These are phyloP conservation scores for Cetonia aurata DNA, from an alignment of 2,888 invertebrate genomes.

Conservation along the genomic window DNA sequence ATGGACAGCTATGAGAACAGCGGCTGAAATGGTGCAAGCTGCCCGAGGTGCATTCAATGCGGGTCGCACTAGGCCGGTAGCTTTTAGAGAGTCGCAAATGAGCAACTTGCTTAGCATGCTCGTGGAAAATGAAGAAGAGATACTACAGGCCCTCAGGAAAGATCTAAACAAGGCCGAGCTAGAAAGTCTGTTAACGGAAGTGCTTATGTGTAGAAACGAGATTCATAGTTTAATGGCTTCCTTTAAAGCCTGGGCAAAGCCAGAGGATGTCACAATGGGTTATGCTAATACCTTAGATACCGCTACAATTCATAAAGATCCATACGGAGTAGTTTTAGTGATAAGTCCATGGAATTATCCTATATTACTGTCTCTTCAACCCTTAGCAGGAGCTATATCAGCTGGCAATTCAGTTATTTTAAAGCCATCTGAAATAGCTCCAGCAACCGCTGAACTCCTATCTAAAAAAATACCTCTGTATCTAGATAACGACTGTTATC, in stretches of 20 bases:
- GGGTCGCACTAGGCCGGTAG: constrained; percentile 83
- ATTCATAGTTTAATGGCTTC: constrained; percentile 77
- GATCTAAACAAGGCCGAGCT: constrained; percentile 86
- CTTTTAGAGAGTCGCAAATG: constrained; percentile 86
- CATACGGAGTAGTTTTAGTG: constrained; percentile 90
- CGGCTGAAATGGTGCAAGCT: constrained; percentile 74
- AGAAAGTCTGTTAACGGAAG: constrained; percentile 85
- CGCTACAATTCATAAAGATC: constrained; percentile 76
- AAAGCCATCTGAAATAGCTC: constrained; percentile 93
- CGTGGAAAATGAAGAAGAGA: constrained; percentile 80
- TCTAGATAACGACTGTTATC: constrained; percentile 89
- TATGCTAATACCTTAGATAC: constrained; percentile 46
- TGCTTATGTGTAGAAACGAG: constrained; percentile 84
- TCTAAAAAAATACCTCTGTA: constrained; percentile 86
- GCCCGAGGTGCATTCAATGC: constrained; percentile 81
- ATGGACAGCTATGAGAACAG: neutral
- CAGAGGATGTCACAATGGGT: constrained; percentile 42
- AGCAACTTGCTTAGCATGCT: constrained; percentile 80
- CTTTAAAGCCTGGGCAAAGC: constrained; percentile 79
- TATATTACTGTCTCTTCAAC: constrained; percentile 82
- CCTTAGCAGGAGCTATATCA: constrained; percentile 88
- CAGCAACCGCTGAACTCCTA: constrained; percentile 79
- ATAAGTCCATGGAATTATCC: constrained; percentile 99
- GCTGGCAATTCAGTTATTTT: constrained; percentile 94
- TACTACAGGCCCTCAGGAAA: constrained; percentile 80